Evolutionary conservation across 2,888 invertebrate species (phyloP).

Genomic region (Epistrophe eligans): DNA sequence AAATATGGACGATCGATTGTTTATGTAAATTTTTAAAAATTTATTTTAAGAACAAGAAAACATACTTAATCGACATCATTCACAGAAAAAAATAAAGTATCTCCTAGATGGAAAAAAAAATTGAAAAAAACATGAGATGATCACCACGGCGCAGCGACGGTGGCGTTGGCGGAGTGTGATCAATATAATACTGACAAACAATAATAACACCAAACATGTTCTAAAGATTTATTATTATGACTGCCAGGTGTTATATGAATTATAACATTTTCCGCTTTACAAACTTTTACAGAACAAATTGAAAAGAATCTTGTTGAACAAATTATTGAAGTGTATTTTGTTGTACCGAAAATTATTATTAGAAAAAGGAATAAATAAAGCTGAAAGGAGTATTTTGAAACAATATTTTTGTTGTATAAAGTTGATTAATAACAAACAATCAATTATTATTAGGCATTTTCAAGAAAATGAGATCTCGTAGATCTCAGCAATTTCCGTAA

Average conservation of each 20-base stretch:
- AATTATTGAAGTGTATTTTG: background rate
- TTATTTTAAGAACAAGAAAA: slow-evolving; percentile 26
- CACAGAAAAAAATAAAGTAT: background rate
- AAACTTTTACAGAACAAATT: background rate
- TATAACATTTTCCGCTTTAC: slow-evolving; percentile 1
- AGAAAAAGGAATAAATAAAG: background rate
- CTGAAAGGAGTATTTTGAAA: no score
- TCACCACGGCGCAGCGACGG: background rate
- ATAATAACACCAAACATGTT: slow-evolving; percentile 7
- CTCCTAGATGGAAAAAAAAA: background rate
- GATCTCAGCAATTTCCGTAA: no score
- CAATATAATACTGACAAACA: background rate
- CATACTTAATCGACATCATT: background rate
- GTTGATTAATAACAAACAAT: no score
- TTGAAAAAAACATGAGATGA: background rate
- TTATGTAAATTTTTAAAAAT: slow-evolving; percentile 30
- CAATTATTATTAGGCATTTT: no score
- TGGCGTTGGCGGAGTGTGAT: background rate
- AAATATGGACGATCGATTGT: slow-evolving; percentile 40
- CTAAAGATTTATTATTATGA: slow-evolving; percentile 10
- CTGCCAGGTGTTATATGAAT: slow-evolving; percentile 6
- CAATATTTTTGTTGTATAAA: no score
- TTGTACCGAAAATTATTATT: background rate
- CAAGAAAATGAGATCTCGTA: no score
- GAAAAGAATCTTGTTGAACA: background rate